These are phyloP conservation scores for Tenodera sinensis DNA, from an alignment of 2,888 invertebrate species.

Conservation along the genomic window DNA sequence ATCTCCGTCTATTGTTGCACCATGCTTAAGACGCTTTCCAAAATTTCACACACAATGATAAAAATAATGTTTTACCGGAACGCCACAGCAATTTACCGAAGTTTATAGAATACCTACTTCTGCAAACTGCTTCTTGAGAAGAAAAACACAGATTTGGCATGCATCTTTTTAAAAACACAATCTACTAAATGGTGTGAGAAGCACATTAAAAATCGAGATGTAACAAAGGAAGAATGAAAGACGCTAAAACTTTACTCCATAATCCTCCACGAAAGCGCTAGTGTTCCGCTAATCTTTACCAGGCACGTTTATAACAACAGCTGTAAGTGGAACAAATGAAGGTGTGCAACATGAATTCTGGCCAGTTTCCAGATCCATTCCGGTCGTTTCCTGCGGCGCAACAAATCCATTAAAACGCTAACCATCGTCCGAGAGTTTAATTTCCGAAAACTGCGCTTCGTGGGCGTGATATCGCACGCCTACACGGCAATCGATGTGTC, in stretches of 20 bases:
- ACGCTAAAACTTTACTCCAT: not conserved
- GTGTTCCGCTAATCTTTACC: too few species aligned
- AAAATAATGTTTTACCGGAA: too few species aligned
- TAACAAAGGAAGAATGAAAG: not conserved
- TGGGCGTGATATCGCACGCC: not conserved
- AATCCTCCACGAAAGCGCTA: not conserved
- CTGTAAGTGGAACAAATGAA: not conserved
- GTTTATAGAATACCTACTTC: too few species aligned
- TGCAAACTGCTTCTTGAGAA: not conserved
- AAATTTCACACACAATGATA: too few species aligned
- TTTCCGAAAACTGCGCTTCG: not conserved
- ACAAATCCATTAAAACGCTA: not conserved
- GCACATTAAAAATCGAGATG: not conserved
- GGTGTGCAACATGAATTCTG: not conserved
- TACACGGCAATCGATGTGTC: not conserved
- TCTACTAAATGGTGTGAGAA: not conserved
- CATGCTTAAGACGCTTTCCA: too few species aligned
- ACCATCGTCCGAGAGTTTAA: not conserved
- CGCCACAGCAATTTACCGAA: too few species aligned
- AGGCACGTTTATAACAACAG: not conserved
- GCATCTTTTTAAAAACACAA: not conserved
- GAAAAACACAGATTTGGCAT: not conserved
- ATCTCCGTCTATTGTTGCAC: too few species aligned
- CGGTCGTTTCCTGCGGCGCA: not conserved
- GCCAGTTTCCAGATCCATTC: not conserved